Evolutionary conservation across 2,888 invertebrate genomes (phyloP), one percentile per base, ranked within the genome.

Genomic region (Arge pagana): DNA sequence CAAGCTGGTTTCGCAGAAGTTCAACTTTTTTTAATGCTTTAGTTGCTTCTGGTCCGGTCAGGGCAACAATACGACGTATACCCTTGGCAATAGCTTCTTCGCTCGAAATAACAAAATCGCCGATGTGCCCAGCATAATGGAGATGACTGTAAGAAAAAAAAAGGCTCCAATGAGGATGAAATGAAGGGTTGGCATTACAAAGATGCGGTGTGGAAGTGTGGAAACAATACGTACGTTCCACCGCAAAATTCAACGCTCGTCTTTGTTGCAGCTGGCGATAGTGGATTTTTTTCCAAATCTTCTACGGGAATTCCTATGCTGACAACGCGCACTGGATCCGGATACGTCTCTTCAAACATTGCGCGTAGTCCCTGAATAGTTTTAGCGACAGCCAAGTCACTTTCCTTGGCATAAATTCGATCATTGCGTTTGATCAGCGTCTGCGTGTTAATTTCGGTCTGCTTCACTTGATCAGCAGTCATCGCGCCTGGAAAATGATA

Each of bases 1-100:
- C 83, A 2, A 92, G 82, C 70, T 87, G 84, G 67, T 87, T 88
- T 75, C 93, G 88, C 52, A 96, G 80, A 13, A 85, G 70, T 62
- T 86, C 86, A n/a, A 86, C 84, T 73, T 88, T 89, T 67, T 92
- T 92, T 13, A 90, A 72, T 8, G 96, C 93, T 81, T 92, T 93
- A 0, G 84, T 75, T 7, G 96, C 97, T 80, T 96, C 96, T 3
- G 92, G 88, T 0, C 99, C 99, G 24, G 98, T 99, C 7, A 99
- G 78, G 15, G 97, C 98, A 21, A 98, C 94, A 70, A 99, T 96
- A 70, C 99, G 84, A 54, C 99, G 83, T 62, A 98, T 93, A 50
- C 99, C 99, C 79, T 99, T 99, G 37, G 99, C 96, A 62, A 99
- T 99, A 8, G 99, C 98, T 80, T 99, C 99, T 81, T 99, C 99